phyloP scores from a whole-genome alignment of 2,888 invertebrate genomes.

The Tuberolachnus salignus region DNA sequence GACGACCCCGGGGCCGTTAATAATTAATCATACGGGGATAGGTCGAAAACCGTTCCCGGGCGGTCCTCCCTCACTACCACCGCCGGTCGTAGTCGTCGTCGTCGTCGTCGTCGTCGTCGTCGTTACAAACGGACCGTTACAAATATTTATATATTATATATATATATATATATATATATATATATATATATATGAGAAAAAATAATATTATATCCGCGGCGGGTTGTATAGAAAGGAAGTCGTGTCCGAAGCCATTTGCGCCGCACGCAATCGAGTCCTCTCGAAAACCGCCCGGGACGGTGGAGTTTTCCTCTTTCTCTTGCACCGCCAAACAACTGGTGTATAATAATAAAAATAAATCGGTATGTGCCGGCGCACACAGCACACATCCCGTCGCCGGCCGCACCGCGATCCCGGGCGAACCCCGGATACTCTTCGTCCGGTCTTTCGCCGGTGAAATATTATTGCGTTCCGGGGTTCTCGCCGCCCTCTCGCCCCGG shows the following conservation, averaged over 20 bases:
- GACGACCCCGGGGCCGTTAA: constrained; percentile 24
- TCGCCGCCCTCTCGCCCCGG: too few species aligned
- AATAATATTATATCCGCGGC: constrained; percentile 7
- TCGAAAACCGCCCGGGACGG: not conserved
- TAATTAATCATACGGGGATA: constrained; percentile 45
- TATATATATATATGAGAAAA: too few species aligned
- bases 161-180: too few species aligned
- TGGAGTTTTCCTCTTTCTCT: not conserved
- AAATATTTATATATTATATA: too few species aligned
- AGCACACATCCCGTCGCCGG: too few species aligned
- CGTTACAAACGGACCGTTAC: too few species aligned
- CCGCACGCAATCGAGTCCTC: constrained; percentile 44
- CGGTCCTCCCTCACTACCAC: not conserved
- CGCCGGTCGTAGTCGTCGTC: too few species aligned
- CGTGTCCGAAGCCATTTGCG: constrained; percentile 13
- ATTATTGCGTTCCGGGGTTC: too few species aligned
- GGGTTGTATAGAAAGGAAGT: not conserved
- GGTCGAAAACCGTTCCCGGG: constrained; percentile 44
- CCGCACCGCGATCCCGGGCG: too few species aligned
- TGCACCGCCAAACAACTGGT: constrained; percentile 6
- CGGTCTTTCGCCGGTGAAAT: too few species aligned
- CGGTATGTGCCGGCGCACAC: constrained; percentile 3
- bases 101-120: too few species aligned
- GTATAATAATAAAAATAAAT: constrained; percentile 44
- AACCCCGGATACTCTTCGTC: too few species aligned